Percentiles rank a stretch among this genome's conserved stretches.
phyloP scores from a whole-genome alignment of 1,140 invertebrate genomes.

The Venustaconcha ellipsiformis region DNA sequence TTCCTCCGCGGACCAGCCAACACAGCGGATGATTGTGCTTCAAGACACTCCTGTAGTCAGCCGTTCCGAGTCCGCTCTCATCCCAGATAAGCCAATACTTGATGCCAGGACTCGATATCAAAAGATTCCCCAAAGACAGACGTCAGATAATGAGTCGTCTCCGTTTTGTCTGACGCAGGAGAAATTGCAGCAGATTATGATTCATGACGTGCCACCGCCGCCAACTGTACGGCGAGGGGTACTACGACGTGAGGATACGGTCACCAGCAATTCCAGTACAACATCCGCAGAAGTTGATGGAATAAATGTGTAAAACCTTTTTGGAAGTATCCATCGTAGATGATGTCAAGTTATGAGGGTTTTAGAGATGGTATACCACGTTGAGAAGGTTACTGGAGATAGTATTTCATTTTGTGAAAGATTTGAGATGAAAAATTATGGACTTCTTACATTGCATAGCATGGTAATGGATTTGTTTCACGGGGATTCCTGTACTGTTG shows the following conservation, averaged over 20 bases:
- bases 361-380: too few species aligned
- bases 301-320: too few species aligned
- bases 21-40: slow-evolving; percentile 52
- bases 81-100: slow-evolving; percentile 32
- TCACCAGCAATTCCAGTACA: slow-evolving; percentile 23
- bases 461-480: too few species aligned
- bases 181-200: slow-evolving; percentile 57
- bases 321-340: too few species aligned
- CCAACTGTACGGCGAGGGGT: slow-evolving; percentile 20
- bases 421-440: too few species aligned
- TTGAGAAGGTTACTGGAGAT: too few species aligned
- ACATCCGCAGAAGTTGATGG: slow-evolving; percentile 9
- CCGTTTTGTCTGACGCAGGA: slow-evolving; percentile 52
- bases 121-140: slow-evolving; percentile 51
- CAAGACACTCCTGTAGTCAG: slow-evolving; percentile 49
- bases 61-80: slow-evolving; percentile 29
- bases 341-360: too few species aligned
- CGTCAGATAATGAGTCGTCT: slow-evolving; percentile 54
- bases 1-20: slow-evolving; percentile 21
- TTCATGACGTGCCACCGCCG: slow-evolving; percentile 36
- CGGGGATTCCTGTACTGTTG: too few species aligned
- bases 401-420: too few species aligned
- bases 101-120: slow-evolving; percentile 49
- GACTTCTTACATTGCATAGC: too few species aligned
- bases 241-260: slow-evolving; percentile 26